phyloP scores from a whole-genome alignment of 92 coral and sea anemone species.

The Phymanthus crucifer region DNA sequence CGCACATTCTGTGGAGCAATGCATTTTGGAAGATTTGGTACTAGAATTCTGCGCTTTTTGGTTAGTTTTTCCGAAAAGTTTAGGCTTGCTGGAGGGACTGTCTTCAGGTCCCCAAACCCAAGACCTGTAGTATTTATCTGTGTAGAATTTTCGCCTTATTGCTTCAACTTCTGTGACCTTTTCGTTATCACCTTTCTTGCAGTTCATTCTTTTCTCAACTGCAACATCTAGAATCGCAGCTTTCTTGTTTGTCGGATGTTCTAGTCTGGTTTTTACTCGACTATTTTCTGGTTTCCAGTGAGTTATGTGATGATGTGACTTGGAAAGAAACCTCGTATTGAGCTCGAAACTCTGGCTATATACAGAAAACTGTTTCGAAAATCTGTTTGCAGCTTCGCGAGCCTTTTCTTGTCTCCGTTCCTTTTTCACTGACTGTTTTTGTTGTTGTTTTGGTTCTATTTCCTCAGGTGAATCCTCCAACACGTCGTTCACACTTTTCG shows the following conservation, averaged over 20 bases:
- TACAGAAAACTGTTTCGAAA: slow-evolving; percentile 34
- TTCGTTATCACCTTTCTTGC: neutral
- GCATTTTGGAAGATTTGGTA: neutral
- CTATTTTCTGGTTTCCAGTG: slow-evolving; percentile 61
- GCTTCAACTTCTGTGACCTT: slow-evolving; percentile 44
- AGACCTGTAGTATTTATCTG: slow-evolving; percentile 51
- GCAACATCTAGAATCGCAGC: slow-evolving; percentile 3
- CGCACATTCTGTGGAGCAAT: neutral
- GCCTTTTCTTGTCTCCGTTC: neutral
- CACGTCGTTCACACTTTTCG: slow-evolving; percentile 26
- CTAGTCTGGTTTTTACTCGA: slow-evolving; percentile 15
- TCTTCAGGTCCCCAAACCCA: slow-evolving; percentile 61
- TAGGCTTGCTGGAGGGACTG: neutral
- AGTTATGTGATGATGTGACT: slow-evolving; percentile 35
- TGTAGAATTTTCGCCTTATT: slow-evolving; percentile 42
- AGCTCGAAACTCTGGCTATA: slow-evolving; percentile 50
- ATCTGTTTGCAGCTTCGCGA: slow-evolving; percentile 8
- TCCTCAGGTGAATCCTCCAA: neutral
- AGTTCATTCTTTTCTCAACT: slow-evolving; percentile 11
- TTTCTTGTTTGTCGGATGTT: neutral
- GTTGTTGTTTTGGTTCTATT: neutral
- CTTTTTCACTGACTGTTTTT: neutral
- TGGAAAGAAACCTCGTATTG: slow-evolving; percentile 49
- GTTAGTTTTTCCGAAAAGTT: neutral
- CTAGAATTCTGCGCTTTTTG: neutral